Evolutionary conservation across 2,888 invertebrate genomes (phyloP).

Genomic region (Leptinotarsa tumamoca): DNA sequence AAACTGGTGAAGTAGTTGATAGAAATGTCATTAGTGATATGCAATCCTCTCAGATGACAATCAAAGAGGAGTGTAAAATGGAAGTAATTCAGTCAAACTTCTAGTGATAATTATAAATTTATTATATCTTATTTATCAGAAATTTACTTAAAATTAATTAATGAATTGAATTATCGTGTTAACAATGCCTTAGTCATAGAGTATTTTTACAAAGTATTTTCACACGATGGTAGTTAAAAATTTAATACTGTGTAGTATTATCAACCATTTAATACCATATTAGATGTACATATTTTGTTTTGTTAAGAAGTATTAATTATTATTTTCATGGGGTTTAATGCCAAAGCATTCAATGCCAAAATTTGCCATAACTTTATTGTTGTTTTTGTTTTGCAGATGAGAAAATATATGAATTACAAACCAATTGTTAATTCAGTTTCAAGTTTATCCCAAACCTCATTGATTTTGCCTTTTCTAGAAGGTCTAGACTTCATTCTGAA

Average conservation of each 20-base stretch:
- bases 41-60: slow-evolving; percentile 29
- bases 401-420: slow-evolving; percentile 56
- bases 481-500: too few species aligned
- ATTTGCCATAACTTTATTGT: slow-evolving; percentile 66
- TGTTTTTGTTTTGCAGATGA: slow-evolving; percentile 62
- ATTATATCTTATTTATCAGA: slow-evolving; percentile 50
- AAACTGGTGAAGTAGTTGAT: slow-evolving; percentile 63
- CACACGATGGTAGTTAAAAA: slow-evolving; percentile 58
- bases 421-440: not conserved
- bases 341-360: slow-evolving; percentile 69
- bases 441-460: not conserved
- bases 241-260: slow-evolving; percentile 54
- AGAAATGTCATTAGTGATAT: slow-evolving; percentile 55
- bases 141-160: slow-evolving; percentile 52
- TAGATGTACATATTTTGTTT: slow-evolving; percentile 54
- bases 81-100: slow-evolving; percentile 62
- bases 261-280: slow-evolving; percentile 53
- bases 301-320: slow-evolving; percentile 55
- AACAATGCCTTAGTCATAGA: slow-evolving; percentile 63
- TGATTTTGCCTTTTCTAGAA: not conserved
- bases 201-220: slow-evolving; percentile 67
- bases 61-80: slow-evolving; percentile 49
- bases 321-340: slow-evolving; percentile 63
- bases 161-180: slow-evolving; percentile 54
- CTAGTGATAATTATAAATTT: slow-evolving; percentile 59